phyloP scores from a whole-genome alignment of 2,797 vertebrate genomes.

The Clarias platycephalus region DNA sequence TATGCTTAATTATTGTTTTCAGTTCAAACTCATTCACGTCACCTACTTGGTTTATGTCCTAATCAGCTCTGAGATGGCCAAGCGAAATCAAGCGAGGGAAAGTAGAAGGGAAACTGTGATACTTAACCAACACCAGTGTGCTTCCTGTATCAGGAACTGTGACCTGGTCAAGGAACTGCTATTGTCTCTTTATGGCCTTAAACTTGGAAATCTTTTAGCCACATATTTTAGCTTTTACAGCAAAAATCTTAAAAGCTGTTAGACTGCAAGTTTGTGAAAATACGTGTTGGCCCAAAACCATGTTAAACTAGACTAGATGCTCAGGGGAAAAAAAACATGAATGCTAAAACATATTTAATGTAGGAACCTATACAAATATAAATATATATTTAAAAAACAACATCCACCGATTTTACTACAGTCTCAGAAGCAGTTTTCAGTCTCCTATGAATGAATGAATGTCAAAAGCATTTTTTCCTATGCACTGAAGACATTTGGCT shows the following conservation, averaged over 20 bases:
- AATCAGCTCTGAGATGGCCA: background rate
- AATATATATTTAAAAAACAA: background rate
- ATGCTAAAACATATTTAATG: background rate
- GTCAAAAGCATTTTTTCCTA: background rate
- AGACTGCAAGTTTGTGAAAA: background rate
- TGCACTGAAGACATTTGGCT: background rate
- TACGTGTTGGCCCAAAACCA: background rate
- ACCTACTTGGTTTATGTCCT: background rate
- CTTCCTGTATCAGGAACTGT: slow-evolving; percentile 28
- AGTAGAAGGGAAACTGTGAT: background rate
- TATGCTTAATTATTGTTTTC: slow-evolving; percentile 53
- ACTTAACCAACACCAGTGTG: background rate
- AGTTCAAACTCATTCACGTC: background rate
- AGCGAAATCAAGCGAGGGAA: background rate
- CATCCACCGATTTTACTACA: background rate
- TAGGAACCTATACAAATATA: too few relatives aligned
- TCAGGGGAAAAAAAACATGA: too few relatives aligned
- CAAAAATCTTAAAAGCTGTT: background rate
- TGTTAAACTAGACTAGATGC: too few relatives aligned
- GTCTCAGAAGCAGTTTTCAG: background rate
- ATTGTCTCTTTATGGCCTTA: background rate
- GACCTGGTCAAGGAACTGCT: slow-evolving; percentile 3
- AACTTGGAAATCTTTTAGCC: too few relatives aligned
- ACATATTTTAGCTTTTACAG: background rate
- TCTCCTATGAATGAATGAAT: background rate